phyloP scores from a whole-genome alignment of 2,113 vertebrate genomes.

The Xenus cinereus region DNA sequence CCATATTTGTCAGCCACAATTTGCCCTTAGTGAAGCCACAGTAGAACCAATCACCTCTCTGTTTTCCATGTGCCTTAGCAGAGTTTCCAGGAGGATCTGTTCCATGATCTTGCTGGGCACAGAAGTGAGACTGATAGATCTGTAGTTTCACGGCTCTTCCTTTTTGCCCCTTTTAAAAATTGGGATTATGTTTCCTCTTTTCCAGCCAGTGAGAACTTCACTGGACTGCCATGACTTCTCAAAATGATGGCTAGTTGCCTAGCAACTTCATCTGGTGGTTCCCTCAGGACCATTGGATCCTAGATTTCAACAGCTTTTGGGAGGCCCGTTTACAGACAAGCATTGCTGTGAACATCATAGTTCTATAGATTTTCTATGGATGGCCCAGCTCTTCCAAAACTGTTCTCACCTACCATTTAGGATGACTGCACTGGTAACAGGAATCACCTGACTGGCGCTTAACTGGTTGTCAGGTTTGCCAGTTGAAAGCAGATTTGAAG shows the following conservation, averaged over 20 bases:
- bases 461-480: neutral
- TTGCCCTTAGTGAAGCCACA: neutral
- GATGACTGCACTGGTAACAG: neutral
- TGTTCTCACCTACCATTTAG: neutral
- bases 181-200: neutral
- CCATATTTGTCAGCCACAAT: neutral
- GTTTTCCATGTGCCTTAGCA: neutral
- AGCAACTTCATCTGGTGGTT: neutral
- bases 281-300: rapidly evolving
- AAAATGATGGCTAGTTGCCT: neutral
- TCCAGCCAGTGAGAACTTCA: neutral
- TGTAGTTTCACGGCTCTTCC: neutral
- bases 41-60: neutral
- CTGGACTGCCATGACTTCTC: rapidly evolving
- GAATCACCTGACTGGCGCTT: neutral
- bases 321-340: neutral
- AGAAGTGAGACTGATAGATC: neutral
- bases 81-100: neutral
- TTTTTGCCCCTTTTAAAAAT: neutral
- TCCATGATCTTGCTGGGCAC: neutral
- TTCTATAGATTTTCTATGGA: neutral
- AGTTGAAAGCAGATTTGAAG: neutral
- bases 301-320: neutral
- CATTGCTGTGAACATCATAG: neutral
- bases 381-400: neutral